A percentile compares a stretch with the other conserved stretches of the same genome.
These are phyloP conservation scores for Mobula birostris DNA, from an alignment of 2,113 vertebrate genomes.

Conservation along the genomic window DNA sequence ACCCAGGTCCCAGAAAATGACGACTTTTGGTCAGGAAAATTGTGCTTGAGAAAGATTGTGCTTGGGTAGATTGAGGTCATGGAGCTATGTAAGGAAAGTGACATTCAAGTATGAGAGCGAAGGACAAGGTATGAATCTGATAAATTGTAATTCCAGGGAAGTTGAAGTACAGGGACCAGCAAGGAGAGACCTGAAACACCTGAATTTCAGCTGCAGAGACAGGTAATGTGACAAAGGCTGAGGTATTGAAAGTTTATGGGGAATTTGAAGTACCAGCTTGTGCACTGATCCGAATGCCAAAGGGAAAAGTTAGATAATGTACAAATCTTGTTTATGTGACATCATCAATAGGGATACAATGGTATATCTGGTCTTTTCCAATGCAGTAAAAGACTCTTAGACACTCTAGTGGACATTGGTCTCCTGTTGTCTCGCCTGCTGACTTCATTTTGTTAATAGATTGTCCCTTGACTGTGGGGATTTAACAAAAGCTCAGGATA, in stretches of 20 bases:
- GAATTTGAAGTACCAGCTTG: neutral
- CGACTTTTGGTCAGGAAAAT: neutral
- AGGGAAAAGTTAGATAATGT: neutral
- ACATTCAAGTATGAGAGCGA: no score
- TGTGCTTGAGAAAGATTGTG: neutral
- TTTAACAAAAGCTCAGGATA: neutral
- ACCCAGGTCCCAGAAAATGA: neutral
- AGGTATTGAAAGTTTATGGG: neutral
- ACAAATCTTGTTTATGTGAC: neutral
- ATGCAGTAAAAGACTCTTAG: neutral
- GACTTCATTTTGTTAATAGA: neutral
- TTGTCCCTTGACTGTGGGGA: neutral
- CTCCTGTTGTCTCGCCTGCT: neutral
- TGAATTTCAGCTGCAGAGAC: neutral
- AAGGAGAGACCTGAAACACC: neutral
- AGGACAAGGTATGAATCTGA: neutral
- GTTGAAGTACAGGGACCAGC: neutral
- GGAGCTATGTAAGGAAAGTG: neutral
- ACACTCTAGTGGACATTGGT: neutral
- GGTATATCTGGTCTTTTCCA: slow-evolving; percentile 4
- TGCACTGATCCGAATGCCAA: neutral
- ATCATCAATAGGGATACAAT: neutral
- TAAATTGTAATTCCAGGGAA: neutral
- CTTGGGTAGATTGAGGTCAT: neutral
- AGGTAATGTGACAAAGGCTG: neutral